phyloP scores from a whole-genome alignment of 2,888 invertebrate species.

The Plagodis dolabraria region DNA sequence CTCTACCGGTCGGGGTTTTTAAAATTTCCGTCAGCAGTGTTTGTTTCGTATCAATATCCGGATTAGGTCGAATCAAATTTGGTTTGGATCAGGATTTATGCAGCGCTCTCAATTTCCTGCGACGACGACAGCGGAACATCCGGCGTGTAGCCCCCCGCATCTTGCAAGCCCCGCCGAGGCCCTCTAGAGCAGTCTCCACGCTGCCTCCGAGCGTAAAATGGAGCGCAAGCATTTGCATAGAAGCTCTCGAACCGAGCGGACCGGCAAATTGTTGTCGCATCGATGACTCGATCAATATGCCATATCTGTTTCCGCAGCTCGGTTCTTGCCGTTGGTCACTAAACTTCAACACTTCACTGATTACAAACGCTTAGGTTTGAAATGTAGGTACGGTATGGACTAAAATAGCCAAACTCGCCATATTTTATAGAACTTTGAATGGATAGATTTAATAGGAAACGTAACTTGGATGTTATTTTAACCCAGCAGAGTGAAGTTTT shows the following conservation, averaged over 20 bases:
- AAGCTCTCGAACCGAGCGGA: slow-evolving; percentile 73
- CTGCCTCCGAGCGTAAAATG: slow-evolving; percentile 71
- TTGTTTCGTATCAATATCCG: slow-evolving; percentile 83
- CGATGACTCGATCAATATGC: slow-evolving; percentile 78
- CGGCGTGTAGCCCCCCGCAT: slow-evolving; percentile 60
- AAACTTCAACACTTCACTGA: slow-evolving; percentile 37
- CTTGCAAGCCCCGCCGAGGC: slow-evolving; percentile 41
- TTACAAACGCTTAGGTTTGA: slow-evolving; percentile 18
- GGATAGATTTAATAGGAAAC: too few species aligned
- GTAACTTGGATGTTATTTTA: too few species aligned
- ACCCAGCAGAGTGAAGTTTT: too few species aligned
- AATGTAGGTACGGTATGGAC: not conserved
- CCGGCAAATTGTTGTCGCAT: slow-evolving; percentile 82
- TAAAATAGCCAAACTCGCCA: not conserved
- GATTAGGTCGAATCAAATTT: slow-evolving; percentile 83
- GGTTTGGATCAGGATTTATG: slow-evolving; percentile 82
- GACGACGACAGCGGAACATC: slow-evolving; percentile 80
- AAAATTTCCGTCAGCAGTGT: slow-evolving; percentile 63
- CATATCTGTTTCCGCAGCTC: slow-evolving; percentile 49
- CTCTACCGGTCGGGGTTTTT: slow-evolving; percentile 46
- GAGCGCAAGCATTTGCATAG: slow-evolving; percentile 81
- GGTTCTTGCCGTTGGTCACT: slow-evolving; percentile 29
- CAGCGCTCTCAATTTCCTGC: slow-evolving; percentile 84
- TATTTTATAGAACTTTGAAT: too few species aligned
- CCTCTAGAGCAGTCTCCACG: slow-evolving; percentile 38